phyloP scores from a whole-genome alignment of 1,140 invertebrate genomes.

The Drosophila funebris region DNA sequence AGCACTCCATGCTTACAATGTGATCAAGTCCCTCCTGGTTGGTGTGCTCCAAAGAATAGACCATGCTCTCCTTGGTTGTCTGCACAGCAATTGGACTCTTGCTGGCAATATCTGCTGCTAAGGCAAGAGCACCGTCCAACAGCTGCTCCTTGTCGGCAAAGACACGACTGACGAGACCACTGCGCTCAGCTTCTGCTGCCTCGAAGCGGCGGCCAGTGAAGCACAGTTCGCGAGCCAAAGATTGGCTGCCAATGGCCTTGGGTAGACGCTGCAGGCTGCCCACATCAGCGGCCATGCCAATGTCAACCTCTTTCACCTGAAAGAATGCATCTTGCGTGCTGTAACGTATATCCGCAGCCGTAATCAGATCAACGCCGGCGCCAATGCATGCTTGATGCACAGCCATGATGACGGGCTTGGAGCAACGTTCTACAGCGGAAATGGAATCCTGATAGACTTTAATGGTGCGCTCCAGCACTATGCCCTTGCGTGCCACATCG shows the following conservation, averaged over 20 bases:
- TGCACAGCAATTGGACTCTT: slow-evolving; percentile 98
- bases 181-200: slow-evolving; percentile 90
- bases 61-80: slow-evolving; percentile 92
- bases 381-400: slow-evolving; percentile 96
- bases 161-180: slow-evolving; percentile 90
- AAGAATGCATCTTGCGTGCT: slow-evolving; percentile 96
- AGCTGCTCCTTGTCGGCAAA: slow-evolving; percentile 83
- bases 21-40: slow-evolving; percentile 94
- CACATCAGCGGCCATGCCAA: slow-evolving; percentile 97
- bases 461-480: slow-evolving; percentile 88
- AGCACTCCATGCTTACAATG: slow-evolving; percentile 87
- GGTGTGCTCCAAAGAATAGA: slow-evolving; percentile 94
- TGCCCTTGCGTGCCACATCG: slow-evolving; percentile 92
- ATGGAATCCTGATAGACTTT: slow-evolving; percentile 88
- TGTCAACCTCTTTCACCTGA: slow-evolving; percentile 93
- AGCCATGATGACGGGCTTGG: slow-evolving; percentile 95
- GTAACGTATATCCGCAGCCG: slow-evolving; percentile 95
- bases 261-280: slow-evolving; percentile 96
- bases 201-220: slow-evolving; percentile 93
- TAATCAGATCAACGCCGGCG: slow-evolving; percentile 94
- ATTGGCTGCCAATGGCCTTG: slow-evolving; percentile 95
- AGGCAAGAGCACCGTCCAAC: slow-evolving; percentile 88
- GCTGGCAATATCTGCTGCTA: slow-evolving; percentile 92
- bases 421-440: slow-evolving; percentile 90
- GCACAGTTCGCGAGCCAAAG: slow-evolving; percentile 93